A percentile compares a stretch with the other conserved stretches of the same genome.
phyloP scores from a whole-genome alignment of 2,888 invertebrate genomes.

The Phortica magna region DNA sequence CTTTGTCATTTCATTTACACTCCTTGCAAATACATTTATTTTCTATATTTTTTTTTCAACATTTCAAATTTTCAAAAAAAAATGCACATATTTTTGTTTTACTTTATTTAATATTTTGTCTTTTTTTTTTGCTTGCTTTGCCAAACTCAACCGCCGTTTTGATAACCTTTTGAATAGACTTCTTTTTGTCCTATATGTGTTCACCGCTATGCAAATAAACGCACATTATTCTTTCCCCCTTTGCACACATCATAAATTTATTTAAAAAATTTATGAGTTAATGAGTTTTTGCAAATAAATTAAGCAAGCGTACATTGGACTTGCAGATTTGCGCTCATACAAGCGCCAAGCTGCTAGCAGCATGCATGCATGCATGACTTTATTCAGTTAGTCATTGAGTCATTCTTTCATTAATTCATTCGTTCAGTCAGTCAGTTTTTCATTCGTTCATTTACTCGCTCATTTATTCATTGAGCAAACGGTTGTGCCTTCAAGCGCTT shows the following conservation, averaged over 20 bases:
- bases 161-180: no score
- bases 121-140: background rate
- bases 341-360: background rate
- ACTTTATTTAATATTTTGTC: background rate
- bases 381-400: background rate
- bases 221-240: background rate
- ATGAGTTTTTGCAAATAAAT: conserved; percentile 34
- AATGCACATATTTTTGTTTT: background rate
- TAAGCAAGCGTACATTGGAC: conserved; percentile 9
- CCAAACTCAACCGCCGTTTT: no score
- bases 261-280: conserved; percentile 35
- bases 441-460: conserved; percentile 37
- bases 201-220: background rate
- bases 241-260: conserved; percentile 1
- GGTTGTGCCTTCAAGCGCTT: conserved; percentile 7
- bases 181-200: background rate
- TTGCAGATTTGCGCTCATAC: no score
- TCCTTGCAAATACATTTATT: background rate
- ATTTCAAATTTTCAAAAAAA: no score
- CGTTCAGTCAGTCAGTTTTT: background rate
- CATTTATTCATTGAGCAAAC: conserved; percentile 9
- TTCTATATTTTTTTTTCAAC: background rate
- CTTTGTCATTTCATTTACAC: background rate
- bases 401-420: conserved; percentile 37
- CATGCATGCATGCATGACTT: background rate